These are phyloP conservation scores for Aplocera efformata DNA, from an alignment of 2,888 invertebrate species.

Conservation along the genomic window DNA sequence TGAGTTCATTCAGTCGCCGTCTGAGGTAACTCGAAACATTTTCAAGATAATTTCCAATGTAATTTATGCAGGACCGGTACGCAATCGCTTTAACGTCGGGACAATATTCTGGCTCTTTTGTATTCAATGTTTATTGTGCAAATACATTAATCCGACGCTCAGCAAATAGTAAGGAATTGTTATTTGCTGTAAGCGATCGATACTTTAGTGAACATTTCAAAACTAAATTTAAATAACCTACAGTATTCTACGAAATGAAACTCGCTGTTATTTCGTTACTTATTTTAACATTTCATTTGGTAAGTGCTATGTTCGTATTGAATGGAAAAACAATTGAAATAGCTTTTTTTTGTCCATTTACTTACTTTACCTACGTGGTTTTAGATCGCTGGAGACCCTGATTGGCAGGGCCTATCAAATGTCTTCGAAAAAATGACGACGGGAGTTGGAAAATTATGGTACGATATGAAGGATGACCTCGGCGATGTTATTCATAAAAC, in stretches of 20 bases:
- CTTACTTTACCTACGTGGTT: neutral
- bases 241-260: slow-evolving; percentile 7
- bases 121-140: slow-evolving; percentile 32
- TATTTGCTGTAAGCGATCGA: slow-evolving; percentile 17
- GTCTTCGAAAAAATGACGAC: slow-evolving; percentile 8
- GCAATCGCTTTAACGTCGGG: slow-evolving; percentile 26
- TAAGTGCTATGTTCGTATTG: slow-evolving; percentile 4
- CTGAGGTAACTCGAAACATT: slow-evolving; percentile 25
- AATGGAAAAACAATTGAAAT: neutral
- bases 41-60: slow-evolving; percentile 26
- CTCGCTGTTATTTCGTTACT: slow-evolving; percentile 4
- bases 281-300: slow-evolving; percentile 10
- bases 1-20: slow-evolving; percentile 16
- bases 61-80: slow-evolving; percentile 32
- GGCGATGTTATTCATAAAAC: slow-evolving; percentile 12
- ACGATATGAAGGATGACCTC: slow-evolving; percentile 11
- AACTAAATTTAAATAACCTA: neutral
- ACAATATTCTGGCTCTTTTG: slow-evolving; percentile 30
- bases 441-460: slow-evolving; percentile 15
- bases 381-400: slow-evolving; percentile 12
- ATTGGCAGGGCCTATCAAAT: slow-evolving; percentile 8
- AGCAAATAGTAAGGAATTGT: slow-evolving; percentile 24
- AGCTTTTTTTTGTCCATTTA: neutral
- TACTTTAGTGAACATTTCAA: slow-evolving; percentile 11
- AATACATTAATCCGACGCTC: slow-evolving; percentile 32